A percentile compares a stretch with the other conserved stretches of the same genome.
Evolutionary conservation across 1,140 invertebrate species (phyloP).

Genomic region (Patella vulgata): DNA sequence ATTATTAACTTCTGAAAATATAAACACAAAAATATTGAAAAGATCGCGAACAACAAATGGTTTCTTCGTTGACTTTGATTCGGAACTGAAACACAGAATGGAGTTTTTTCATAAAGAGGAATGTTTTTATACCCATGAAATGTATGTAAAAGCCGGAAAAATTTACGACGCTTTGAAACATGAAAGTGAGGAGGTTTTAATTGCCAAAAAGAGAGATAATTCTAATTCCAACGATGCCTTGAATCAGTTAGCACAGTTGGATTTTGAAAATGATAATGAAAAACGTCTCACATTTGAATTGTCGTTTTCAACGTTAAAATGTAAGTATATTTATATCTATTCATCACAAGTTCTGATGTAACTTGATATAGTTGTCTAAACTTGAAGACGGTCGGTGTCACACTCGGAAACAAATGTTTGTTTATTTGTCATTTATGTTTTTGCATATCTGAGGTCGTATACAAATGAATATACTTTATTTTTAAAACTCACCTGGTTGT

Average conservation of each 20-base stretch:
- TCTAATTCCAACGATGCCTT: neutral
- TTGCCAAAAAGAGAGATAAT: constrained; percentile 17
- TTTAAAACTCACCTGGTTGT: too few relatives aligned
- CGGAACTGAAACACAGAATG: too few relatives aligned
- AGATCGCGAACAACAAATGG: too few relatives aligned
- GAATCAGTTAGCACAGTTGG: constrained; percentile 19
- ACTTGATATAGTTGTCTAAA: too few relatives aligned
- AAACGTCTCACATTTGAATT: constrained; percentile 51
- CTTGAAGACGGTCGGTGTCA: too few relatives aligned
- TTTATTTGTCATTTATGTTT: too few relatives aligned
- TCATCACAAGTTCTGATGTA: constrained; percentile 3
- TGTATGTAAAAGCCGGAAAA: constrained; percentile 38
- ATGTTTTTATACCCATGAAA: constrained; percentile 41
- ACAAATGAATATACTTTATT: too few relatives aligned
- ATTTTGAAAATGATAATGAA: constrained; percentile 45
- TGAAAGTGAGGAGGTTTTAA: constrained; percentile 12
- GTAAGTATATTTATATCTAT: constrained; percentile 49
- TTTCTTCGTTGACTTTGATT: too few relatives aligned
- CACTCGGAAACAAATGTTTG: too few relatives aligned
- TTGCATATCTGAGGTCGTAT: too few relatives aligned
- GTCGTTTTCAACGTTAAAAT: constrained; percentile 57
- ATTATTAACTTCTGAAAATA: too few relatives aligned
- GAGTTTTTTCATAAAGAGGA: constrained; percentile 49
- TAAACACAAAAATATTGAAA: too few relatives aligned
- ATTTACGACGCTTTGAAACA: constrained; percentile 36